phyloP scores from a whole-genome alignment of 2,113 vertebrate species.

The Oncorhynchus kisutch region DNA sequence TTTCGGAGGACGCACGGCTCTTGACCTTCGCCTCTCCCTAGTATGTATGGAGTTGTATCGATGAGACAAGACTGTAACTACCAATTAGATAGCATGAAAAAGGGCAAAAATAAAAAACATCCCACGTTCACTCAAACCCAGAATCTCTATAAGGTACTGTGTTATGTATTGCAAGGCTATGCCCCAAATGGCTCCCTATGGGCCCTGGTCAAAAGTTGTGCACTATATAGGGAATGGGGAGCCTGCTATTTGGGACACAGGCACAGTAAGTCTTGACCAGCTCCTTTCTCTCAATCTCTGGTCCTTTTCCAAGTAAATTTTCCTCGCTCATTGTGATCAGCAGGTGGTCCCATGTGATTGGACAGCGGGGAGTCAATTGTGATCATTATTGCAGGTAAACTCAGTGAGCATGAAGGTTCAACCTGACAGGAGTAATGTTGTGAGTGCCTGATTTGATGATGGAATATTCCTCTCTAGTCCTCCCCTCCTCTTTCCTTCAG shows the following conservation, averaged over 20 bases:
- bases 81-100: too few relatives aligned
- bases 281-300: not conserved
- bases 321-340: slow-evolving; percentile 30
- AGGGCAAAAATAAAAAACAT: not conserved
- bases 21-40: too few relatives aligned
- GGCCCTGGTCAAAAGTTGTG: not conserved
- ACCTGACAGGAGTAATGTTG: slow-evolving; percentile 44
- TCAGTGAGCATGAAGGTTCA: slow-evolving; percentile 42
- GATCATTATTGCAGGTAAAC: slow-evolving; percentile 66
- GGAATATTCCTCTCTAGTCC: slow-evolving; percentile 21
- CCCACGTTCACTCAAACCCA: slow-evolving; percentile 13
- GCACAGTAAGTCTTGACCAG: slow-evolving; percentile 5
- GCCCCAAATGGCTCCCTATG: too few relatives aligned
- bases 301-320: slow-evolving; percentile 6
- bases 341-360: slow-evolving; percentile 53
- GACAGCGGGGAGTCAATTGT: slow-evolving; percentile 50
- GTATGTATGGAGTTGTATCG: too few relatives aligned
- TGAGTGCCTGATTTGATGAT: slow-evolving; percentile 24
- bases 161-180: not conserved
- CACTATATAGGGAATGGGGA: too few relatives aligned
- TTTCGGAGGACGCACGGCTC: too few relatives aligned
- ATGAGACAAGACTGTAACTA: too few relatives aligned
- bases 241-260: too few relatives aligned
- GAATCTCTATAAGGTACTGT: slow-evolving; percentile 1
- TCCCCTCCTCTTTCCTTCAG: not conserved